Evolutionary conservation across 2,113 vertebrate species (phyloP).

Genomic region (Hirundichthys speculiger): DNA sequence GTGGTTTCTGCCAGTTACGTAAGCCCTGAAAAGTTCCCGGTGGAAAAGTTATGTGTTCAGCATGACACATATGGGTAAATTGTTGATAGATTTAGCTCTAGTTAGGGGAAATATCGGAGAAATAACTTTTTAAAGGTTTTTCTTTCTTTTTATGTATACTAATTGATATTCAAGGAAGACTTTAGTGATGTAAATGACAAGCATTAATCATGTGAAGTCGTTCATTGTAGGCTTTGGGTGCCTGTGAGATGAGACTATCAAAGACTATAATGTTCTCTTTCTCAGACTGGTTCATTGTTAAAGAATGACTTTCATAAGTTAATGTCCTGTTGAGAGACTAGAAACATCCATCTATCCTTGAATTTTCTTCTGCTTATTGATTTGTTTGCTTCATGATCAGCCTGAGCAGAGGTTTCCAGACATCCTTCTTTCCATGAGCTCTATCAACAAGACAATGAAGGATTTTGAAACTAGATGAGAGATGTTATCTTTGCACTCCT

Average conservation of each 20-base stretch:
- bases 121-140: conserved; percentile 19
- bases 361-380: too few relatives aligned
- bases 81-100: conserved; percentile 25
- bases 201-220: too few relatives aligned
- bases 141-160: conserved; percentile 13
- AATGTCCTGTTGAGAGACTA: not conserved
- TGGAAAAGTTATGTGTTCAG: conserved; percentile 40
- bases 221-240: too few relatives aligned
- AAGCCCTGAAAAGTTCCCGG: conserved; percentile 57
- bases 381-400: too few relatives aligned
- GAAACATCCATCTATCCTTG: not conserved
- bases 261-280: not conserved
- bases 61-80: conserved; percentile 44
- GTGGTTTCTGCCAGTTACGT: conserved; percentile 59
- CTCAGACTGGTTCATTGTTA: conserved; percentile 17
- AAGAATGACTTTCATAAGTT: too few relatives aligned
- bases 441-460: too few relatives aligned
- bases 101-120: conserved; percentile 20
- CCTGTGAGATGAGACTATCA: too few relatives aligned
- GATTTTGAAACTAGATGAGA: too few relatives aligned
- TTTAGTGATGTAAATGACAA: not conserved
- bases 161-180: not conserved
- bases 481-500: too few relatives aligned
- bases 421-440: too few relatives aligned
- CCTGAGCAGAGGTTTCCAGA: too few relatives aligned